Percentiles rank a stretch among this genome's conserved stretches.
Conservation (phyloP, 1,140 invertebrate species). For the Drosophila ercepeae region DNA sequence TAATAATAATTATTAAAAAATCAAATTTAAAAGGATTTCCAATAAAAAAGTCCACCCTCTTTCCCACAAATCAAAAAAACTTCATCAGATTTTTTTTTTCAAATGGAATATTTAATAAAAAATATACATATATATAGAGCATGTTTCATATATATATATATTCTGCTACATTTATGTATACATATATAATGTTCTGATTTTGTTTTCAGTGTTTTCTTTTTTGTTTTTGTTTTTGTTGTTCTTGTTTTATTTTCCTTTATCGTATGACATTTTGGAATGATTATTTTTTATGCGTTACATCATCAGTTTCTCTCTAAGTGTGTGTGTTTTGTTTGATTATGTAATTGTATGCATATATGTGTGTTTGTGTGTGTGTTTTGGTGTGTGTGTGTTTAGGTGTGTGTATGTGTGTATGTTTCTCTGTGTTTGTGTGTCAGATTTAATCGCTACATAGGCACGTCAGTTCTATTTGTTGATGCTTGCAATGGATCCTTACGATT, state of each 20-base stretch:
- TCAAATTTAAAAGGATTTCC: too few species aligned
- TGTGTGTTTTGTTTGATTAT: slow-evolving; percentile 18
- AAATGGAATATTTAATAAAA: slow-evolving; percentile 42
- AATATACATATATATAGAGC: slow-evolving; percentile 43
- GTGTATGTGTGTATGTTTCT: slow-evolving; percentile 42
- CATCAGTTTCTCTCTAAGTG: slow-evolving; percentile 47
- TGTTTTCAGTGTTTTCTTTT: slow-evolving; percentile 20
- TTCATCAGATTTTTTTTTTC: neutral
- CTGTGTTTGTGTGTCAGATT: slow-evolving; percentile 52
- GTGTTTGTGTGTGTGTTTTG: slow-evolving; percentile 29
- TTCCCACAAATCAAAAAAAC: neutral
- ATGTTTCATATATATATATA: slow-evolving; percentile 45
- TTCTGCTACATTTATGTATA: slow-evolving; percentile 46
- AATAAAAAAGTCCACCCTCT: too few species aligned
- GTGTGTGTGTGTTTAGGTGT: slow-evolving; percentile 14
- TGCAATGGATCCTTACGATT: slow-evolving; percentile 54
- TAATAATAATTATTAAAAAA: too few species aligned
- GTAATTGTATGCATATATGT: slow-evolving; percentile 16
- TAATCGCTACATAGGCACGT: slow-evolving; percentile 79
- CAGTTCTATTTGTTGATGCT: slow-evolving; percentile 76
- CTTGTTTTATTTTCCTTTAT: slow-evolving; percentile 44
- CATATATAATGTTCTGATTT: slow-evolving; percentile 40
- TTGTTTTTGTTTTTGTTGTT: slow-evolving; percentile 21
- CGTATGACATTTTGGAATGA: slow-evolving; percentile 77
- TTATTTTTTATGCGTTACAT: slow-evolving; percentile 72